These are phyloP conservation scores for Ypsolopha sequella DNA, from an alignment of 2,888 invertebrate genomes.

Conservation along the genomic window DNA sequence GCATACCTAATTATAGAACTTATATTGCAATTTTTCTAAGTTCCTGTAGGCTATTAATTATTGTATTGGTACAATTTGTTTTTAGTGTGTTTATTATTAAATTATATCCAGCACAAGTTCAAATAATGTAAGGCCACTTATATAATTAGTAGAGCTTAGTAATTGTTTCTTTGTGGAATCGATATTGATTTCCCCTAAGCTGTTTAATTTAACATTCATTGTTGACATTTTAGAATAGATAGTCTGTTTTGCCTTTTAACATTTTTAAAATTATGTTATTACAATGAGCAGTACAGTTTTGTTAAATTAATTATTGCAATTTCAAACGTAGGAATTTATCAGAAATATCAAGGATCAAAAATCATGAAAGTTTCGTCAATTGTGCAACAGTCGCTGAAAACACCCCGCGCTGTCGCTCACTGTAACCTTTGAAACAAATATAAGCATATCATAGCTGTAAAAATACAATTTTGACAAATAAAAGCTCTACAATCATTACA, in stretches of 20 bases:
- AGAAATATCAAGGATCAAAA: constrained; percentile 43
- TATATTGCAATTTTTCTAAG: constrained; percentile 70
- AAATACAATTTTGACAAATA: constrained; percentile 87
- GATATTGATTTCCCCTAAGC: constrained; percentile 44
- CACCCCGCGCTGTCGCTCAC: constrained; percentile 70
- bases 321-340: constrained; percentile 45
- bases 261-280: constrained; percentile 62
- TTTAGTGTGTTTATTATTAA: constrained; percentile 60
- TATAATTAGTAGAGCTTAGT: constrained; percentile 61
- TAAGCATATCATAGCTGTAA: constrained; percentile 96
- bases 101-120: constrained; percentile 63
- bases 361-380: constrained; percentile 61
- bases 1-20: constrained; percentile 69
- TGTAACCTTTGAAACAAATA: constrained; percentile 78
- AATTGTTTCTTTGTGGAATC: constrained; percentile 33
- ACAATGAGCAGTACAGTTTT: constrained; percentile 60
- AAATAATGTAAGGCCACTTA: constrained; percentile 66
- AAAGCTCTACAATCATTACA: constrained; percentile 76
- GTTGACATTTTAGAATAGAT: constrained; percentile 68
- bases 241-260: constrained; percentile 67
- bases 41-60: constrained; percentile 70
- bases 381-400: constrained; percentile 50
- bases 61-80: constrained; percentile 68
- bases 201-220: constrained; percentile 67
- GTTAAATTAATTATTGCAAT: constrained; percentile 31